These are phyloP conservation scores for Cylas formicarius DNA, from an alignment of 1,140 invertebrate species.

Conservation along the genomic window DNA sequence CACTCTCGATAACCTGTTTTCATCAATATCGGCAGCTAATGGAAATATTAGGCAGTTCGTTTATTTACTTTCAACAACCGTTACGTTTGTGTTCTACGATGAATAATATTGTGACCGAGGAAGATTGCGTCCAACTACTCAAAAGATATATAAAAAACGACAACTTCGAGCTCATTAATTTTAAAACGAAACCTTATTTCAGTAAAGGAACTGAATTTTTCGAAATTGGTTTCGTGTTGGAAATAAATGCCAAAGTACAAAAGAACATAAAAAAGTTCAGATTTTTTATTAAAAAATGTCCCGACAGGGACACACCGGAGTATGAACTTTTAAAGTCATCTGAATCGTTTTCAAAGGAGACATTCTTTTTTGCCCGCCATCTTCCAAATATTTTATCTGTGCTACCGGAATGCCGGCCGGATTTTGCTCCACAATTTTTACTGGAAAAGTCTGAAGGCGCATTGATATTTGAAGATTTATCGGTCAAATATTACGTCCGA, in stretches of 20 bases:
- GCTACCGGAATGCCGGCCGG: not conserved
- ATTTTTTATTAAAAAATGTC: constrained; percentile 13
- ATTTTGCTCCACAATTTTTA: constrained; percentile 10
- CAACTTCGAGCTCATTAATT: constrained; percentile 13
- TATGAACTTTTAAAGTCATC: not conserved
- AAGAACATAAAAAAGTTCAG: constrained; percentile 12
- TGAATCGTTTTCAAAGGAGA: constrained; percentile 5
- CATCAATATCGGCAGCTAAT: too few relatives aligned
- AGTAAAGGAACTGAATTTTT: constrained; percentile 16
- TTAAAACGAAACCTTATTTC: constrained; percentile 13
- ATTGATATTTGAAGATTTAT: constrained; percentile 18
- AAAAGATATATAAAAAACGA: constrained; percentile 8
- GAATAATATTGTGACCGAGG: constrained; percentile 4
- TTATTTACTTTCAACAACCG: too few relatives aligned
- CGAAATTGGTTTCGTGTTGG: constrained; percentile 8
- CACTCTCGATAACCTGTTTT: too few relatives aligned
- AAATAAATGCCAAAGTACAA: constrained; percentile 14
- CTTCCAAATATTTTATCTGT: not conserved
- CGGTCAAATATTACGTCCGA: constrained; percentile 3
- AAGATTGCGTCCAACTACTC: constrained; percentile 7
- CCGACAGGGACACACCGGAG: not conserved
- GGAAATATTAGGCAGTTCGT: too few relatives aligned
- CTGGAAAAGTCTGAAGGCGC: not conserved
- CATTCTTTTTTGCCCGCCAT: constrained; percentile 6
- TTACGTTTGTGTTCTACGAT: too few relatives aligned